These are phyloP conservation scores for Acanthurus lineatus DNA, from an alignment of 2,797 vertebrate species.

Conservation along the genomic window DNA sequence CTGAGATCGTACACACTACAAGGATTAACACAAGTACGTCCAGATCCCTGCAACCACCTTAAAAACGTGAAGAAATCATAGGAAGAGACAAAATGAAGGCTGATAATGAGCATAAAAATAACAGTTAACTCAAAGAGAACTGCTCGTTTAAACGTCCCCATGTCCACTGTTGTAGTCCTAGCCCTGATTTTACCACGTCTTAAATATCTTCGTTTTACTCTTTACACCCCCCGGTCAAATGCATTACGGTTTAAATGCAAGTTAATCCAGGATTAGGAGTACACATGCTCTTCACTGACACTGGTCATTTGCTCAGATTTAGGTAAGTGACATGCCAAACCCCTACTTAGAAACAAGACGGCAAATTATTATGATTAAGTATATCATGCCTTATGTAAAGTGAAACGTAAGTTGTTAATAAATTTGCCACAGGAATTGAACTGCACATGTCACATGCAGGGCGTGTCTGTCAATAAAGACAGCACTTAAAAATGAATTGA, in stretches of 20 bases:
- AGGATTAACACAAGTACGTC: background rate
- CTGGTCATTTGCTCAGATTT: background rate
- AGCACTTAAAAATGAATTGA: accelerated
- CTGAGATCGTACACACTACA: background rate
- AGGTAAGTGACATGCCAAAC: background rate
- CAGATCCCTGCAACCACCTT: constrained; percentile 52
- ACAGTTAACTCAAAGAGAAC: constrained; percentile 30
- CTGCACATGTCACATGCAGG: accelerated
- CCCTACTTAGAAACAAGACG: background rate
- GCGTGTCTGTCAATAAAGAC: accelerated
- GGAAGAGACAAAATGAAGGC: constrained; percentile 14
- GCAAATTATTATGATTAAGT: accelerated
- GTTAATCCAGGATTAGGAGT: constrained; percentile 75
- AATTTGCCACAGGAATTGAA: background rate
- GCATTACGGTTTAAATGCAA: background rate
- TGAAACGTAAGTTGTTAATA: background rate
- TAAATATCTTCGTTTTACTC: background rate
- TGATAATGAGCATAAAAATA: constrained; percentile 36
- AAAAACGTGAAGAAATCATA: constrained; percentile 40
- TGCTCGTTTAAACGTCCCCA: constrained; percentile 13
- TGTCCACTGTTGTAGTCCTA: background rate
- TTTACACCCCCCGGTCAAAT: background rate
- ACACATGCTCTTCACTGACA: constrained; percentile 18
- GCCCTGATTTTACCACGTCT: background rate
- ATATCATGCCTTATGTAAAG: too few relatives aligned